Evolutionary conservation across 2,797 vertebrate species (phyloP).

Genomic region (Gymnoscopelus braueri): DNA sequence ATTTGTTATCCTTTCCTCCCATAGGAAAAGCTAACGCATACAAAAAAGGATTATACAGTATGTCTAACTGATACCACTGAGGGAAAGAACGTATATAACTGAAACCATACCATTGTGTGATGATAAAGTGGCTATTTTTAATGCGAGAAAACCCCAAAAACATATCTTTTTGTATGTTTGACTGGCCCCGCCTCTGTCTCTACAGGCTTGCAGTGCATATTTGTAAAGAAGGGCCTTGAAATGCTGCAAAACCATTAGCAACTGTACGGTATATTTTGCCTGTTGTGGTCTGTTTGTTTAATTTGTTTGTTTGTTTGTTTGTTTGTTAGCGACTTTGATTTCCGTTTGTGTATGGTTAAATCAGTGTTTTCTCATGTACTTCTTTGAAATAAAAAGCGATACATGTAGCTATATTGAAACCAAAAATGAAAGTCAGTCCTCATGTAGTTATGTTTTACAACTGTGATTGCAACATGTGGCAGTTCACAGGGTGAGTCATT

Average conservation of each 20-base stretch:
- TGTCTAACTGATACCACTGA: constrained; percentile 70
- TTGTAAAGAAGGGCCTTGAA: constrained; percentile 67
- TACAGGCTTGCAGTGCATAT: constrained; percentile 59
- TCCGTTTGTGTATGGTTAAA: constrained; percentile 69
- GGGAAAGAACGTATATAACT: constrained; percentile 61
- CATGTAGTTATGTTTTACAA: constrained; percentile 22
- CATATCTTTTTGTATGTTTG: constrained; percentile 40
- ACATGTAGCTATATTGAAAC: constrained; percentile 66
- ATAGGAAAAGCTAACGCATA: constrained; percentile 54
- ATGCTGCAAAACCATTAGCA: constrained; percentile 67
- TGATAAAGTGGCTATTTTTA: constrained; percentile 59
- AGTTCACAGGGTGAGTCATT: constrained; percentile 7
- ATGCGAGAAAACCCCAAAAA: constrained; percentile 12
- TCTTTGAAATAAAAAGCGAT: constrained; percentile 79
- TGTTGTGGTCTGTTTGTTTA: constrained; percentile 38
- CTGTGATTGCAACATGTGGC: neutral
- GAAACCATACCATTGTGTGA: constrained; percentile 62
- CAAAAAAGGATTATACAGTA: constrained; percentile 77
- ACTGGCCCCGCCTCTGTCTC: constrained; percentile 64
- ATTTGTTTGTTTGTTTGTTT: constrained; percentile 15
- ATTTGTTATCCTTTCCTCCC: constrained; percentile 56
- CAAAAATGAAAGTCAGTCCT: constrained; percentile 28
- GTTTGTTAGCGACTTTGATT: constrained; percentile 60
- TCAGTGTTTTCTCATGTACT: constrained; percentile 76
- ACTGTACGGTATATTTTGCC: constrained; percentile 65